phyloP scores from a whole-genome alignment of 2,113 vertebrate species.

The Platichthys flesus region DNA sequence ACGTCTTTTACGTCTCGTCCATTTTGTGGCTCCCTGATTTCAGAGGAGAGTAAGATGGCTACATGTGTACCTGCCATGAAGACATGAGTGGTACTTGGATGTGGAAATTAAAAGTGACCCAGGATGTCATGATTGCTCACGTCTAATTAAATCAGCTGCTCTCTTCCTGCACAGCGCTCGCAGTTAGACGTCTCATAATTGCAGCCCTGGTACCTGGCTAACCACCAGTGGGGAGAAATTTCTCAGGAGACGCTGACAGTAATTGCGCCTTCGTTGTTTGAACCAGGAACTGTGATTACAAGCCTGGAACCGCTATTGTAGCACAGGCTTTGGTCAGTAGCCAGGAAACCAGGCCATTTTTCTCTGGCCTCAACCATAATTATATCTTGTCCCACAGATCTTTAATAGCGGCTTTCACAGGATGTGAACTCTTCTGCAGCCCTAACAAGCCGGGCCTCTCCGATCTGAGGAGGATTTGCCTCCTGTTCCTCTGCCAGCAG shows the following conservation, averaged over 20 bases:
- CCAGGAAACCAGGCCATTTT: constrained; percentile 50
- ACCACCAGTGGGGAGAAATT: constrained; percentile 41
- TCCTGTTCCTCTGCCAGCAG: constrained; percentile 15
- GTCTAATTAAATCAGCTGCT: constrained; percentile 66
- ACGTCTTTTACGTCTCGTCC: constrained; percentile 38
- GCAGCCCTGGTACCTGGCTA: constrained; percentile 50
- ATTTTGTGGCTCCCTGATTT: constrained; percentile 16
- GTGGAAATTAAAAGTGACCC: constrained; percentile 62
- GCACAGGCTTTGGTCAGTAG: constrained; percentile 52
- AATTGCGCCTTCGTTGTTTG: constrained; percentile 55
- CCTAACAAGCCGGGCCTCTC: constrained; percentile 49
- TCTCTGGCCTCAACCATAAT: constrained; percentile 29
- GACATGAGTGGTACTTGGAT: constrained; percentile 19
- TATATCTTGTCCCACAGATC: constrained; percentile 55
- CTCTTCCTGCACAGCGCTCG: constrained; percentile 27
- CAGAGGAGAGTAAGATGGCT: constrained; percentile 38
- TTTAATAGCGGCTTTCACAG: constrained; percentile 39
- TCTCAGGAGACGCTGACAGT: constrained; percentile 53
- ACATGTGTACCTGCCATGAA: constrained; percentile 42
- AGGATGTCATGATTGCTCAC: constrained; percentile 41
- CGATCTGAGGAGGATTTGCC: constrained; percentile 7
- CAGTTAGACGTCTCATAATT: constrained; percentile 51
- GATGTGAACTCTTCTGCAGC: constrained; percentile 24
- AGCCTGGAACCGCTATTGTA: constrained; percentile 52
- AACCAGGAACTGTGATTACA: constrained; percentile 53